Conservation (phyloP, 2,888 invertebrate genomes). For the Pachydiplax longipennis region DNA sequence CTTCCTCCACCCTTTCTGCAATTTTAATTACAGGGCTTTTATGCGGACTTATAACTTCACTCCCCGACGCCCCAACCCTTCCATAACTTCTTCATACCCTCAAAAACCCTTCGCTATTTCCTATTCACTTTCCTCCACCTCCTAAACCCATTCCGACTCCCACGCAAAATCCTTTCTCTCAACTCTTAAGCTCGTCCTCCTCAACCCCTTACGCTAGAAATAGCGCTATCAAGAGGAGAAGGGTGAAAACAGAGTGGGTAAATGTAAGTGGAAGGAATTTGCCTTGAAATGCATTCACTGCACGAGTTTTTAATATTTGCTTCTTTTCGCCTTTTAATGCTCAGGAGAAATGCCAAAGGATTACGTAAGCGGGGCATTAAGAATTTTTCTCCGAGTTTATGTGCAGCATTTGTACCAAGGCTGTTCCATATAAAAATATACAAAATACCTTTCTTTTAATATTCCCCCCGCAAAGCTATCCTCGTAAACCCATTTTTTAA, state of each 20-base stretch:
- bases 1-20: slow-evolving; percentile 35
- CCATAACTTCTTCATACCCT: not conserved
- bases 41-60: slow-evolving; percentile 28
- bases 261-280: not conserved
- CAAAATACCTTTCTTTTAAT: too few species aligned
- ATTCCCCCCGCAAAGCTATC: too few species aligned
- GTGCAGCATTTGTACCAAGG: not conserved
- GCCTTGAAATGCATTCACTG: not conserved
- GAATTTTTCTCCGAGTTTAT: not conserved
- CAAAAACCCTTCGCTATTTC: not conserved
- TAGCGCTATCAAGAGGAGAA: not conserved
- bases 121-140: not conserved
- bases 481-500: too few species aligned
- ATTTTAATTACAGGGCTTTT: slow-evolving; percentile 43
- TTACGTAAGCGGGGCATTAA: not conserved
- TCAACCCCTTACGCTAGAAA: not conserved
- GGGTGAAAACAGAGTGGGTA: not conserved
- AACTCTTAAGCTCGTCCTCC: slow-evolving; percentile 3
- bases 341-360: not conserved
- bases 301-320: not conserved
- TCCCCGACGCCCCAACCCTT: not conserved
- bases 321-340: not conserved
- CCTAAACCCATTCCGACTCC: not conserved
- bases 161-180: not conserved
- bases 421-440: too few species aligned